Evolutionary conservation across 2,888 invertebrate genomes (phyloP), one percentile per base, ranked within the genome.

Genomic region (Mesochorus sp.): DNA sequence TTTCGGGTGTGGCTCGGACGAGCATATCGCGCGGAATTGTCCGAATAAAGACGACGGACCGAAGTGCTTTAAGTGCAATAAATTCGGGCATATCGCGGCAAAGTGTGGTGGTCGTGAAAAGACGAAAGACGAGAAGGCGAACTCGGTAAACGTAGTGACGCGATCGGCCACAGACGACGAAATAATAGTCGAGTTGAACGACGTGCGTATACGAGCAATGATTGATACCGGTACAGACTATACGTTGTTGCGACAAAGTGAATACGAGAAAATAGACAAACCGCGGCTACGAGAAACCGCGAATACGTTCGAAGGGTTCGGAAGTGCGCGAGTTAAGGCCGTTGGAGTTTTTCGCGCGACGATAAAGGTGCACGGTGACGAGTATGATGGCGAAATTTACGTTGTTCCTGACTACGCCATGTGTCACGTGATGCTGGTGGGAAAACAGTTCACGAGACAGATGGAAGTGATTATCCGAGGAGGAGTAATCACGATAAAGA

Each of bases 41-140:
- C 62, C 55, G 19, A 28, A 62, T 6, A 76, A 59, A 37, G 62
- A 70, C 1, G 53, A 70, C 14, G 70, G 68, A 28, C 75, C 75
- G 1, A 81, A 79, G 47, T 79, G 81, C 6, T 70, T 70, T 12
- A 51, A 71, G n/a, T 79, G 76, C 31, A 67, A 70, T 5, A 49
- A 71, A 17, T 77, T 74, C 14, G 72, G 77, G 10, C 81, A 80
- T 37, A 59, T 81, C 10, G 71, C 81, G 10, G 5, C 76, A 5
- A 71, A 62, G 31, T 77, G 81, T 8, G 31, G 57, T 10, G 72
- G 55, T 5, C 49, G 24, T 14, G 51, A 51, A 10, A 37, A 37
- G 24, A 6, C 26, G 28, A 39, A 14, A 39, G 37, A 59, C 21
- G 44, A 12, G 6, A 37, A 34, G 34, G 21, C 26, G 10, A 62